Conservation (phyloP, 2,888 invertebrate genomes). For the Drosophila flavopinicola region DNA sequence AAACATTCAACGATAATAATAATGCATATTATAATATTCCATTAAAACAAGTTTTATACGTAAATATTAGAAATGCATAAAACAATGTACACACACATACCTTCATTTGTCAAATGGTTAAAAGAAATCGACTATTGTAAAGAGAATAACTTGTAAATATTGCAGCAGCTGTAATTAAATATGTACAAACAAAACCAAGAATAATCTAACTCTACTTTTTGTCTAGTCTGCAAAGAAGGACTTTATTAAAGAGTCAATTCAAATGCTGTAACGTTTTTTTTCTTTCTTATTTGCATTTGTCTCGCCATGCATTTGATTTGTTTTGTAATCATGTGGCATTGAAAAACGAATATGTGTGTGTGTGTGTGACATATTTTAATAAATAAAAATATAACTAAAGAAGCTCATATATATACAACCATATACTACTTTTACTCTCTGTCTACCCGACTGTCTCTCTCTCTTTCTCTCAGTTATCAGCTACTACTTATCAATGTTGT, state of each 20-base stretch:
- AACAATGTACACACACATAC: constrained; percentile 63
- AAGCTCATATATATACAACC: constrained; percentile 51
- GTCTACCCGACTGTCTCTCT: constrained; percentile 36
- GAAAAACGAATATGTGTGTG: constrained; percentile 27
- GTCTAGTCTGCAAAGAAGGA: not conserved
- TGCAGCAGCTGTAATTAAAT: not conserved
- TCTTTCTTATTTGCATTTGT: constrained; percentile 1
- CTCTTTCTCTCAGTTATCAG: constrained; percentile 51
- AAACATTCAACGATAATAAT: constrained; percentile 66
- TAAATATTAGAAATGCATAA: constrained; percentile 61
- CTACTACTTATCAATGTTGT: constrained; percentile 66
- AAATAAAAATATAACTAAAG: constrained; percentile 22
- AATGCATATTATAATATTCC: constrained; percentile 67
- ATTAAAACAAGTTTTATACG: constrained; percentile 46
- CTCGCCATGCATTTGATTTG: constrained; percentile 36
- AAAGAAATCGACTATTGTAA: not conserved
- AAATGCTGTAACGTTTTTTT: not conserved
- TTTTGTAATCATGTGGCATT: constrained; percentile 20
- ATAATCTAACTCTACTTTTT: constrained; percentile 4
- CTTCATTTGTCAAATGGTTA: constrained; percentile 36
- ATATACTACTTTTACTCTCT: constrained; percentile 37
- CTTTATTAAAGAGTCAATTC: not conserved
- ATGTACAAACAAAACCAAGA: not conserved
- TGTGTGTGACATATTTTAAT: constrained; percentile 45
- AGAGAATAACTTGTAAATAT: constrained; percentile 14